phyloP scores from a whole-genome alignment of 2,113 vertebrate species.

The Telmatochromis brichardi region DNA sequence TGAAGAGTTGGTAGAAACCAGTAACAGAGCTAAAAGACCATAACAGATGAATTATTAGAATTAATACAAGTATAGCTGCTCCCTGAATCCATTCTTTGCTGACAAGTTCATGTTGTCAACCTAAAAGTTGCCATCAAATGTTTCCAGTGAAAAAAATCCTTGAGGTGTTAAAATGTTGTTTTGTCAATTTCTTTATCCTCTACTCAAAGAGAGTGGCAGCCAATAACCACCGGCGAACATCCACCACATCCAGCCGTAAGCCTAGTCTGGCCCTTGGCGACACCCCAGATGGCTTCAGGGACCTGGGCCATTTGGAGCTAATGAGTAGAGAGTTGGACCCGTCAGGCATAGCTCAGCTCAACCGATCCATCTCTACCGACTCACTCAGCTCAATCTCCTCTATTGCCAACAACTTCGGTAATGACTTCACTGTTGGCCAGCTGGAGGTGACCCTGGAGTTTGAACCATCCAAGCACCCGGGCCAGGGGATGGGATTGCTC shows the following conservation, averaged over 20 bases:
- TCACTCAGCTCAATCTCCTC: slow-evolving; percentile 95
- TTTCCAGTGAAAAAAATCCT: neutral
- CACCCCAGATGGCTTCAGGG: slow-evolving; percentile 81
- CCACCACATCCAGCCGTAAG: slow-evolving; percentile 67
- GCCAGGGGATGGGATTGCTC: slow-evolving; percentile 52
- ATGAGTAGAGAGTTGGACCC: slow-evolving; percentile 87
- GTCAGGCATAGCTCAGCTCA: slow-evolving; percentile 64
- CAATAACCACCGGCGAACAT: slow-evolving; percentile 65
- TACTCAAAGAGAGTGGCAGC: slow-evolving; percentile 69
- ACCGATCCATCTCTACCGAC: slow-evolving; percentile 86
- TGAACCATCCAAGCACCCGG: slow-evolving; percentile 52
- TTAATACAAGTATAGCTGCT: neutral
- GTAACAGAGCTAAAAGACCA: neutral
- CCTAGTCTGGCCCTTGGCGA: slow-evolving; percentile 81
- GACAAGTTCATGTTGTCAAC: neutral
- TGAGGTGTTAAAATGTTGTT: neutral
- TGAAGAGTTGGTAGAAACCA: neutral
- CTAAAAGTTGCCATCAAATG: neutral
- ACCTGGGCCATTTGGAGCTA: slow-evolving; percentile 91
- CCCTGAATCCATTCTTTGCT: neutral
- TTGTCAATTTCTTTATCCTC: neutral
- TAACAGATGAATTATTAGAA: neutral
- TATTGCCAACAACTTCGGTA: slow-evolving; percentile 92
- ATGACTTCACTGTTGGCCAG: slow-evolving; percentile 91
- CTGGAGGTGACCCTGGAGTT: slow-evolving; percentile 90